Base-by-base conservation (phyloP, 2,113 vertebrate genomes). In the Pedetes capensis region DNA sequence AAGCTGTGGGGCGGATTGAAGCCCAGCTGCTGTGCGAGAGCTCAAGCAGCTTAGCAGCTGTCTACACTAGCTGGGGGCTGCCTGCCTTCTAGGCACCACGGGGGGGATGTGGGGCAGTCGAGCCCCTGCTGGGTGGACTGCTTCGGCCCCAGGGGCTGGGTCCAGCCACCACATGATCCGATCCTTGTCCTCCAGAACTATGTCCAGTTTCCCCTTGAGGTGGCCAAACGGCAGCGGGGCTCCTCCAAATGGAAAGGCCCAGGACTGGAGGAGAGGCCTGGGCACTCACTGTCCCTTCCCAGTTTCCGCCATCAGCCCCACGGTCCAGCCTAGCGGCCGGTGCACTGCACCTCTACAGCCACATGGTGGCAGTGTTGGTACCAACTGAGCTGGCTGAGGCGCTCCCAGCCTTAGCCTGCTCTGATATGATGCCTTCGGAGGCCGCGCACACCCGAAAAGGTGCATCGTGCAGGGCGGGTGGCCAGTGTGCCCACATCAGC, bases 351-450 rank as follows among this genome's bases (percentile, higher is more conserved):
- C 18, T 37, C 25, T 44, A 17, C 0, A 16, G 93, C 97, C 97
- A 97, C 97, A 97, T 0, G 97, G 97, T 97, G 97, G 97, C 96
- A 97, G 90, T 97, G 96, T 97, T 97, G 96, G 97, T 86, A 95
- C 96, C 97, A 6, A 86, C 94, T 95, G 94, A 74, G 93, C 76
- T 92, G 75, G 57, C 69, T 75, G 13, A n/a, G 34, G 34, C 4
- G 27, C 8, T 32, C 0, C 61, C 49, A 68, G 78, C 61, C 59
- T 79, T 80, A 92, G 80, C 84, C 47, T 1, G 69, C 37, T 87
- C 79, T 51, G 0, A 37, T 9, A 29, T 94, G 76, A 87, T 12
- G 80, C 94, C 72, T 82, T 94, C 5, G 32, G 75, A 96, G 89
- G 82, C 89, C 1, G 0, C 12, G 74, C 83, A 80, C 55, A 25